Evolutionary conservation across 2,113 vertebrate species (phyloP).

Genomic region (Thoracochromis brauschi): DNA sequence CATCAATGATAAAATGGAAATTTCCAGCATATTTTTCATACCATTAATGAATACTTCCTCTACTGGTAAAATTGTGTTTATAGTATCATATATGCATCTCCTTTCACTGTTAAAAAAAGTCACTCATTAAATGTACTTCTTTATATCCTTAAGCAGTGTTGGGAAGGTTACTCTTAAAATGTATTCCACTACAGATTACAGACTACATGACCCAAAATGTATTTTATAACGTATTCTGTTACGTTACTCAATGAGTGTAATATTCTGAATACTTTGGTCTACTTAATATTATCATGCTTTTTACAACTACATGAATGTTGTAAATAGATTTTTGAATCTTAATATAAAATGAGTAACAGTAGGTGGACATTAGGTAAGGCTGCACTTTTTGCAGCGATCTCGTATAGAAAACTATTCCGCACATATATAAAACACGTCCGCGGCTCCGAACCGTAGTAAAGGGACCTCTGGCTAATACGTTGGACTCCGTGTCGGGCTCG

Average conservation of each 20-base stretch:
- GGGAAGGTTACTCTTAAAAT: background rate
- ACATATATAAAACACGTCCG: background rate
- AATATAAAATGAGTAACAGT: background rate
- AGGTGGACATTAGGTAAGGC: background rate
- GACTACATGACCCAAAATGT: background rate
- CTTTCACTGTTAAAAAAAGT: background rate
- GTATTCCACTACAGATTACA: background rate
- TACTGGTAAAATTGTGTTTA: background rate
- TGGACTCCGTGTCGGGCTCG: background rate
- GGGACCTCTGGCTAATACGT: background rate
- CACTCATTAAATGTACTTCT: background rate
- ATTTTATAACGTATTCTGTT: background rate
- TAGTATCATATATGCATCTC: background rate
- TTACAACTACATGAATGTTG: background rate
- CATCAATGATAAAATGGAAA: background rate
- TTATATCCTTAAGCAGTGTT: background rate
- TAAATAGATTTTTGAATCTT: background rate
- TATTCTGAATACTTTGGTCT: background rate
- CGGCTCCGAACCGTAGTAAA: fast-evolving
- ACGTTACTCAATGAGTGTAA: background rate
- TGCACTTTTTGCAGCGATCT: background rate
- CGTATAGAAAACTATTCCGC: background rate
- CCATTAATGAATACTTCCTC: background rate
- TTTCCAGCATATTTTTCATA: background rate
- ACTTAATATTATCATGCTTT: background rate